Evolutionary conservation across 2,797 vertebrate species (phyloP).

Genomic region (Mormyrus proboscirostris): DNA sequence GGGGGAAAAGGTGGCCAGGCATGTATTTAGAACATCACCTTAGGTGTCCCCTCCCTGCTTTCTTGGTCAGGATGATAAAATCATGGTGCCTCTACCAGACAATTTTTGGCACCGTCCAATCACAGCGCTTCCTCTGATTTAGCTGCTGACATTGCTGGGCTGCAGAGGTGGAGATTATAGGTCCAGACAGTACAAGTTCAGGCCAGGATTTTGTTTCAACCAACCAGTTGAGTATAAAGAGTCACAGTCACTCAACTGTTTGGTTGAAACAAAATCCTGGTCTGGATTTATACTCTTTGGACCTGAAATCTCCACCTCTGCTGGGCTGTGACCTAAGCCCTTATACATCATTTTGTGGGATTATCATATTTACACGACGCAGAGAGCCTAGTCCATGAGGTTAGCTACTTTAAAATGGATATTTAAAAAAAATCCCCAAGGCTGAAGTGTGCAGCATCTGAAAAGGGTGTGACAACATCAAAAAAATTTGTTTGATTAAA

Average conservation of each 20-base stretch:
- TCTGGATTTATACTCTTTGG: no score
- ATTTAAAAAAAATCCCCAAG: not conserved
- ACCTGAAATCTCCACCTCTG: not conserved
- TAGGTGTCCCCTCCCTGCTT: not conserved
- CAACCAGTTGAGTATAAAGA: no score
- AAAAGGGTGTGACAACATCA: not conserved
- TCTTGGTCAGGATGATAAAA: not conserved
- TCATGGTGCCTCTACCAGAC: not conserved
- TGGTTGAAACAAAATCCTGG: no score
- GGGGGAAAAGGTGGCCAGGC: not conserved
- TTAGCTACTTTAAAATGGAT: not conserved
- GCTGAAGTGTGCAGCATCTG: not conserved
- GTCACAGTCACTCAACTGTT: no score
- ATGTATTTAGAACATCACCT: not conserved
- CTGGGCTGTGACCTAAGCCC: not conserved
- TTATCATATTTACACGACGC: not conserved
- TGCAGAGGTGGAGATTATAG: not conserved
- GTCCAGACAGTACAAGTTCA: no score
- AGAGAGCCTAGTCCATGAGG: not conserved
- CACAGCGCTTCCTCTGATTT: not conserved
- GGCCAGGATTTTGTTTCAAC: no score
- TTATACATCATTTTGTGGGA: not conserved
- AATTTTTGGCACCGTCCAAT: not conserved
- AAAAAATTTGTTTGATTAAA: not conserved
- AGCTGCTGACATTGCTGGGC: not conserved